A percentile compares a stretch with the other conserved stretches of the same genome.
Evolutionary conservation across 2,113 vertebrate genomes (phyloP).

Genomic region (Grammomys surdaster): DNA sequence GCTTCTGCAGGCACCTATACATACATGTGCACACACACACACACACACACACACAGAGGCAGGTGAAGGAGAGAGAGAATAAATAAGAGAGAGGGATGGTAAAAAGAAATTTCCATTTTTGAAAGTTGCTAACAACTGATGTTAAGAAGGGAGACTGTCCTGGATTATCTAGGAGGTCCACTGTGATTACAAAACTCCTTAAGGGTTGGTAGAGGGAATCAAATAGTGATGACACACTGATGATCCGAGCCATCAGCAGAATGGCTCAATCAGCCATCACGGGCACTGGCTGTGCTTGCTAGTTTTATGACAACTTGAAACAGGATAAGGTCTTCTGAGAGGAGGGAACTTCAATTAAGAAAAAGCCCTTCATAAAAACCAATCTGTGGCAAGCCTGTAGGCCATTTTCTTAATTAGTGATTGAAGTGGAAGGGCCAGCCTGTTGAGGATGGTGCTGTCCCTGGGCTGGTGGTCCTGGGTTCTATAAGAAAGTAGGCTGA

Average conservation of each 20-base stretch:
- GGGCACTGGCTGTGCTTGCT: not conserved
- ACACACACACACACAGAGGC: not conserved
- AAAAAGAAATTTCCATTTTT: not conserved
- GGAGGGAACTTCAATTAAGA: not conserved
- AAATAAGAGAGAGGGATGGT: too few species aligned
- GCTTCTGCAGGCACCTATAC: not conserved
- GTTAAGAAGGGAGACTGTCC: not conserved
- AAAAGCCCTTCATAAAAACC: not conserved
- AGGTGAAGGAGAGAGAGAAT: too few species aligned
- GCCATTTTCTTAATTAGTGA: not conserved
- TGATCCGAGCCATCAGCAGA: not conserved
- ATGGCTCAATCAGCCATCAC: not conserved
- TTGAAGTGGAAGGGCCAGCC: not conserved
- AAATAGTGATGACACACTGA: not conserved
- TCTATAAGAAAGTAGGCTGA: not conserved
- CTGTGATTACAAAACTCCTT: not conserved
- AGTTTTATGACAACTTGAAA: not conserved
- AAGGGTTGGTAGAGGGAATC: not conserved
- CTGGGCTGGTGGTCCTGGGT: not conserved
- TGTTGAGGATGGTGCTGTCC: not conserved
- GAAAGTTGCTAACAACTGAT: not conserved
- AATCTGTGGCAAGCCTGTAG: not conserved
- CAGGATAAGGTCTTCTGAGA: not conserved
- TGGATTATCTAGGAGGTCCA: not conserved
- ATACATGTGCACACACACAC: not conserved